Base-by-base conservation (phyloP, 2,113 vertebrate species). In the Larimichthys polyactis region DNA sequence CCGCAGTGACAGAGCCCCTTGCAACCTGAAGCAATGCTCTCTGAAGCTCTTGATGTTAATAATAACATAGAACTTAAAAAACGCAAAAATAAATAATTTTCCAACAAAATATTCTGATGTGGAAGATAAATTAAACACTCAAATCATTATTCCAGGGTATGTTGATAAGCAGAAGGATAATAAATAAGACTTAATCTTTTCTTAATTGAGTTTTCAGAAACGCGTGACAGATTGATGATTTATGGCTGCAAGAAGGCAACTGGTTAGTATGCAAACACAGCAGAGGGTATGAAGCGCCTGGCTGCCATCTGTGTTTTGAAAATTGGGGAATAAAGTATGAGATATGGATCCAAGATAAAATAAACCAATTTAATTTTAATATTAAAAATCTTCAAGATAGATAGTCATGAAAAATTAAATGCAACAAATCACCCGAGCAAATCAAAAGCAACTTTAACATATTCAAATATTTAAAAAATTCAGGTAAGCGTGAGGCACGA, bases 1-100 rank as follows among this genome's bases (percentile, higher is more conserved):
- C 88, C 75, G 70, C 78, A 57, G 81, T 71, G 79, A 83, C 73
- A 71, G 82, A 80, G 75, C 70, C 75, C 40, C 70, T 19, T 27
- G 65, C 82, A 82, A 87, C 90, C 89, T 81, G 78, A 78, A 82
- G 82, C 69, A 75, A 64, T 5, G 22, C 65, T 85, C 84, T 68
- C n/a, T 11, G n/a, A 67, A 81, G 80, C 58, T 55, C 86, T 83
- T 85, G 62, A 82, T 86, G 81, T 83, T 89, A 68, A 78, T 68
- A 87, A 87, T 72, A 90, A 82, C 64, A 8, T 40, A 40, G 36
- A 83, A 84, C 82, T 19, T 22, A 29, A 29, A 29, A 29, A 29
- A 29, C 4, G 4, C 16, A 63, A 19, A 80, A 80, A 46, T 29
- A 29, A 64, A 5, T 74, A 4, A 20, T 74, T 73, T 79, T 48